Evolutionary conservation across 2,797 vertebrate species (phyloP).

Genomic region (Clarias fuscus): DNA sequence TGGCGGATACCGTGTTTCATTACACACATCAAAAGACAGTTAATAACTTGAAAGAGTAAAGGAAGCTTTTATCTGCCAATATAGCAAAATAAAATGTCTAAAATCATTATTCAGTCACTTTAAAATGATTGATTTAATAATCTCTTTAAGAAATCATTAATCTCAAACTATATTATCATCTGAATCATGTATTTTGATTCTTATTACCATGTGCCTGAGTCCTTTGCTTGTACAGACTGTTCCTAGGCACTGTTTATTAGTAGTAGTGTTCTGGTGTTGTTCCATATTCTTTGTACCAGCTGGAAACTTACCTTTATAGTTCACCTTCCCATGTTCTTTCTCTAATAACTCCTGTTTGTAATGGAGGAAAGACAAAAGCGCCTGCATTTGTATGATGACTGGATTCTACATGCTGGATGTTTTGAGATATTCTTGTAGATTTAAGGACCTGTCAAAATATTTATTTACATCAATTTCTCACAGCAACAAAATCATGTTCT

Average conservation of each 20-base stretch:
- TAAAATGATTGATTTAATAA: background rate
- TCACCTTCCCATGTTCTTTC: background rate
- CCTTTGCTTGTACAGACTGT: background rate
- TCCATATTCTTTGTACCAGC: background rate
- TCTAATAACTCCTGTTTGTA: background rate
- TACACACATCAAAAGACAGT: background rate
- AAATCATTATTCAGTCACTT: background rate
- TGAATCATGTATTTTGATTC: background rate
- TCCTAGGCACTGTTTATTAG: background rate
- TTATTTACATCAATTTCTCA: background rate
- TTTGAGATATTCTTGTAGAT: background rate
- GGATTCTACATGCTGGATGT: background rate
- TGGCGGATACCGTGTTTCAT: background rate
- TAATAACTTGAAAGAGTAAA: background rate
- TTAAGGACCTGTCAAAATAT: background rate
- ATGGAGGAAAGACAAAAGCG: background rate
- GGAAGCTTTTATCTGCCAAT: background rate
- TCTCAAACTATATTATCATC: background rate
- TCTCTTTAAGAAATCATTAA: background rate
- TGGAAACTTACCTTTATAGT: background rate
- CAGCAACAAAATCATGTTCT: background rate
- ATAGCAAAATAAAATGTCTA: background rate
- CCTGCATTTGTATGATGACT: background rate
- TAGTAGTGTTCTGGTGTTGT: background rate
- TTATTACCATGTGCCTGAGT: background rate